phyloP scores from a whole-genome alignment of 2,888 invertebrate species.

The Tetragonula carbonaria region DNA sequence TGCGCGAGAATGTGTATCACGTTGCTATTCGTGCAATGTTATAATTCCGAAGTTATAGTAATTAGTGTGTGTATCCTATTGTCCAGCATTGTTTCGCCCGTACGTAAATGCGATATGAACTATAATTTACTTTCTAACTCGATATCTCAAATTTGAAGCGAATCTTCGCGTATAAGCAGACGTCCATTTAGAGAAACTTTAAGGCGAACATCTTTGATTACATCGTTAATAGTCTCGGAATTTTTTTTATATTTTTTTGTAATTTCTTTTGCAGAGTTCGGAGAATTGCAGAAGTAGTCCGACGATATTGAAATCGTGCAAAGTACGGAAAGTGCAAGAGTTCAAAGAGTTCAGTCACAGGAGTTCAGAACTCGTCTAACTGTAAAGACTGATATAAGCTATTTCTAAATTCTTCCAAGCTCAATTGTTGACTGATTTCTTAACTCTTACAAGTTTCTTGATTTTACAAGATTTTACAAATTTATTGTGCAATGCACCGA shows the following conservation, averaged over 20 bases:
- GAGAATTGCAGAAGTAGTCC: constrained; percentile 3
- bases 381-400: constrained; percentile 10
- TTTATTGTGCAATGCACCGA: not conserved
- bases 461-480: not conserved
- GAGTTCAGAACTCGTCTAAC: constrained; percentile 24
- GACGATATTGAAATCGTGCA: not conserved
- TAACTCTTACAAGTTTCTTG: not conserved
- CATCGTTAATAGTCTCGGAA: not conserved
- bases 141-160: too few relatives aligned
- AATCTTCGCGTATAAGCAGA: too few relatives aligned
- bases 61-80: too few relatives aligned
- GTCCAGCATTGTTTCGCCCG: too few relatives aligned
- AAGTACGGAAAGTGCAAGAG: constrained; percentile 3
- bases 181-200: too few relatives aligned
- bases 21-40: not conserved
- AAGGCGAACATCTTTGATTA: too few relatives aligned
- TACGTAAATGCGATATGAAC: too few relatives aligned
- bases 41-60: not conserved
- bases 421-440: not conserved
- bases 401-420: constrained; percentile 5
- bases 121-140: too few relatives aligned
- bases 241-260: not conserved
- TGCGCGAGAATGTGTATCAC: not conserved
- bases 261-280: not conserved
- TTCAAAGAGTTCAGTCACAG: constrained; percentile 3